These are phyloP conservation scores for Sturnira hondurensis DNA, from an alignment of 2,113 vertebrate genomes.

Conservation along the genomic window DNA sequence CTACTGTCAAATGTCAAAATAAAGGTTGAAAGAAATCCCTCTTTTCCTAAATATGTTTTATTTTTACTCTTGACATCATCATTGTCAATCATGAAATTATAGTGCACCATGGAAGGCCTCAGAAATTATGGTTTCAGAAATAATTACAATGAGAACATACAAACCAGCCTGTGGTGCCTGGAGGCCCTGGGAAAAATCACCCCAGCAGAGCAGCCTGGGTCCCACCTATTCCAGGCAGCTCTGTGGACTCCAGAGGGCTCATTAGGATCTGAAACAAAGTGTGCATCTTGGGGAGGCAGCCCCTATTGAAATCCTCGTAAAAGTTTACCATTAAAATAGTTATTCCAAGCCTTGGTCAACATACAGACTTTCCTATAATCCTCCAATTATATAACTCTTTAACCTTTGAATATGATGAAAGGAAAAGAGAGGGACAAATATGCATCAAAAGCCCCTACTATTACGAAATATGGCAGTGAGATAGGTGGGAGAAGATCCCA, in stretches of 20 bases:
- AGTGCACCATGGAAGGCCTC: slow-evolving; percentile 65
- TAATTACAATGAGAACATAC: slow-evolving; percentile 55
- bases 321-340: not conserved
- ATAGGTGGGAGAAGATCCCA: no score
- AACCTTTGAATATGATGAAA: not conserved
- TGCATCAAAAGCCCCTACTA: not conserved
- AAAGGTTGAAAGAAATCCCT: slow-evolving; percentile 69
- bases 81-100: slow-evolving; percentile 81
- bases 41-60: slow-evolving; percentile 69
- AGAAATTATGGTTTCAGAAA: slow-evolving; percentile 72
- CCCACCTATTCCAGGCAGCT: not conserved
- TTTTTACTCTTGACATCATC: slow-evolving; percentile 66
- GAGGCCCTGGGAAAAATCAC: not conserved
- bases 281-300: not conserved
- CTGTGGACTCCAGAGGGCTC: not conserved
- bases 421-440: not conserved
- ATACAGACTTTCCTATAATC: not conserved
- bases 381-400: not conserved
- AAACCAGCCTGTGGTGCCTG: slow-evolving; percentile 66
- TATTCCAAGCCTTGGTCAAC: not conserved
- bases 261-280: not conserved
- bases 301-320: not conserved
- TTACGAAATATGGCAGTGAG: no score
- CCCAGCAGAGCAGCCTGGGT: not conserved
- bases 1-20: slow-evolving; percentile 63